A percentile compares a stretch with the other conserved stretches of the same genome.
These are phyloP conservation scores for Alviniconcha strummeri DNA, from an alignment of 2,888 invertebrate species.

Conservation along the genomic window DNA sequence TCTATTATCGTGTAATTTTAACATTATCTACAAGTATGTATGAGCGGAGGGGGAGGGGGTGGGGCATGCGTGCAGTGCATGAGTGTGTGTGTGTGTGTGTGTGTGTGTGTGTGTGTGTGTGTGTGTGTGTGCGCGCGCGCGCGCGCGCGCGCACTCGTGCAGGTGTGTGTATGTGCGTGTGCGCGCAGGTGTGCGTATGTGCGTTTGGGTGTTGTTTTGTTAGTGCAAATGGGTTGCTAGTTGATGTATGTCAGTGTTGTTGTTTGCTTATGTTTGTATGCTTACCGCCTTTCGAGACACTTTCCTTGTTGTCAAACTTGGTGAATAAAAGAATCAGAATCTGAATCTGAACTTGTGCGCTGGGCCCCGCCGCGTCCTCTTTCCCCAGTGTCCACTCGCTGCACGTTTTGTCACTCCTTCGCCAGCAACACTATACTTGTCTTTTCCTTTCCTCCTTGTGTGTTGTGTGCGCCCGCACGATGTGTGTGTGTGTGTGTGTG, in stretches of 20 bases:
- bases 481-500: neutral
- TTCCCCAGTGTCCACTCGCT: too few relatives aligned
- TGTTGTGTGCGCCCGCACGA: neutral
- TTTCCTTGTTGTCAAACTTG: too few relatives aligned
- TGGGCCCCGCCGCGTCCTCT: too few relatives aligned
- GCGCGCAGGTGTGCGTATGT: neutral
- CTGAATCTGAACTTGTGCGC: too few relatives aligned
- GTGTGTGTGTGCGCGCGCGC: neutral
- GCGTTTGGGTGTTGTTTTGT: neutral
- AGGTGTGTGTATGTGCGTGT: neutral
- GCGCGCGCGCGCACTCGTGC: neutral
- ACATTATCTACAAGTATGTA: too few relatives aligned
- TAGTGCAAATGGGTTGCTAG: neutral
- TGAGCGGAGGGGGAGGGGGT: too few relatives aligned
- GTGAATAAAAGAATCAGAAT: too few relatives aligned
- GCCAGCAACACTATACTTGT: too few relatives aligned
- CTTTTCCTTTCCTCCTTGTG: neutral
- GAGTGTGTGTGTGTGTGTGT: neutral
- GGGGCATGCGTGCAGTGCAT: neutral
- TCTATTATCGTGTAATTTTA: too few relatives aligned
- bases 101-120: conserved; percentile 3
- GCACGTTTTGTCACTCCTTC: too few relatives aligned
- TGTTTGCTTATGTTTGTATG: neutral
- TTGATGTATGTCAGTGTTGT: neutral
- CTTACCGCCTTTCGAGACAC: too few relatives aligned